phyloP scores from a whole-genome alignment of 2,797 vertebrate species.

The Octomys mimax region DNA sequence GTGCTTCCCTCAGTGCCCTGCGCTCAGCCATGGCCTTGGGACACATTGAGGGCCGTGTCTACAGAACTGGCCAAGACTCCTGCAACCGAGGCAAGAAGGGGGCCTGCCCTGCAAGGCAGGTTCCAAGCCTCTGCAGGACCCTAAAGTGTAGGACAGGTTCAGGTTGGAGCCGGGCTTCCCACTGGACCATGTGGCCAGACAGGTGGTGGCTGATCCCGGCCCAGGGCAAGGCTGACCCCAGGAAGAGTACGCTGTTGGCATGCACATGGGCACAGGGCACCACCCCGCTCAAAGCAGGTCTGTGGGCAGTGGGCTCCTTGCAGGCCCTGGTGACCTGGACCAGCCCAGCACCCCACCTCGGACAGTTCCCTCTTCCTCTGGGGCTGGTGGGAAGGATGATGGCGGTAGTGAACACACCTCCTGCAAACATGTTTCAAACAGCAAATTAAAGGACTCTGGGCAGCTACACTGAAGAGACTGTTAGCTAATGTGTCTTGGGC shows the following conservation, averaged over 20 bases:
- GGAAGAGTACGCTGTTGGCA: accelerated
- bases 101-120: accelerated
- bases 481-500: background rate
- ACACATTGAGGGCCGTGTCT: no score
- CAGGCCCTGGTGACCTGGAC: background rate
- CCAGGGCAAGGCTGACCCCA: accelerated
- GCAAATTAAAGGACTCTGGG: background rate
- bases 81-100: accelerated
- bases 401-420: accelerated
- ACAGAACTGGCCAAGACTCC: background rate
- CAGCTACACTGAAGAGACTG: accelerated
- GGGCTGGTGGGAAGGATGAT: accelerated
- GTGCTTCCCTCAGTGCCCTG: background rate
- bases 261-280: accelerated
- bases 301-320: accelerated
- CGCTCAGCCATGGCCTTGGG: background rate
- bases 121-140: background rate
- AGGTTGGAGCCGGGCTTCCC: accelerated
- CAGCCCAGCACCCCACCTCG: accelerated
- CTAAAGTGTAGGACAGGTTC: accelerated
- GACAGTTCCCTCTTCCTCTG: accelerated
- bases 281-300: background rate
- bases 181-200: accelerated
- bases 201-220: accelerated
- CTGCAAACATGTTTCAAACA: background rate